Evolutionary conservation across 2,113 vertebrate genomes (phyloP).

Genomic region (Glareola pratincola): DNA sequence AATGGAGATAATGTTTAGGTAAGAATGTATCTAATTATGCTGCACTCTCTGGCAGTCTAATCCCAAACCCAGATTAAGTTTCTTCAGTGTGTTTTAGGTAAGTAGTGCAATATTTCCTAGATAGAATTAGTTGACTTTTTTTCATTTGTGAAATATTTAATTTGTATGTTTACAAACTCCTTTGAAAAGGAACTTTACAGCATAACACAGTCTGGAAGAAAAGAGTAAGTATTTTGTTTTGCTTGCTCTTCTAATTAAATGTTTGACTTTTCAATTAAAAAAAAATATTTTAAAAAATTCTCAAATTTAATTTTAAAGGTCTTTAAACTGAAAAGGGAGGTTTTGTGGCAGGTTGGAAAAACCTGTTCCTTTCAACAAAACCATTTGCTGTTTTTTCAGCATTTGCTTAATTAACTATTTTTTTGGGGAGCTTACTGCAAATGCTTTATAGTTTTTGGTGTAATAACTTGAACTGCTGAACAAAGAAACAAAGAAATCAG

Average conservation of each 20-base stretch:
- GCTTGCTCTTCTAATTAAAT: background rate
- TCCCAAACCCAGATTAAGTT: background rate
- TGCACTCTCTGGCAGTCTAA: background rate
- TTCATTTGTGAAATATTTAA: background rate
- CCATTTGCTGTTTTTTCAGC: fast-evolving
- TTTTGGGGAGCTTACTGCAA: fast-evolving
- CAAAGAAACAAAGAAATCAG: background rate
- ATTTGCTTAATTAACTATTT: background rate
- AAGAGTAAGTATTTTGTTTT: background rate
- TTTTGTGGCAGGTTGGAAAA: background rate
- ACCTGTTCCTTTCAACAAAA: background rate
- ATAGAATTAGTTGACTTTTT: background rate
- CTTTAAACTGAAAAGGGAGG: background rate
- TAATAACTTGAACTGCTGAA: background rate
- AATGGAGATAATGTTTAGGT: background rate
- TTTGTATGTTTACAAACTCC: background rate
- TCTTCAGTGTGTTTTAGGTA: background rate
- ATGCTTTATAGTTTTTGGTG: background rate
- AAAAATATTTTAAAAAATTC: background rate
- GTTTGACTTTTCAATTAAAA: background rate
- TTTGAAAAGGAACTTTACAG: background rate
- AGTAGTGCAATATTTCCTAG: background rate
- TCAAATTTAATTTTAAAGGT: background rate
- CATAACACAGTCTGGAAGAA: background rate
- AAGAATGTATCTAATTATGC: background rate